phyloP scores from a whole-genome alignment of 2,888 invertebrate genomes.

The Agrypnus murinus region DNA sequence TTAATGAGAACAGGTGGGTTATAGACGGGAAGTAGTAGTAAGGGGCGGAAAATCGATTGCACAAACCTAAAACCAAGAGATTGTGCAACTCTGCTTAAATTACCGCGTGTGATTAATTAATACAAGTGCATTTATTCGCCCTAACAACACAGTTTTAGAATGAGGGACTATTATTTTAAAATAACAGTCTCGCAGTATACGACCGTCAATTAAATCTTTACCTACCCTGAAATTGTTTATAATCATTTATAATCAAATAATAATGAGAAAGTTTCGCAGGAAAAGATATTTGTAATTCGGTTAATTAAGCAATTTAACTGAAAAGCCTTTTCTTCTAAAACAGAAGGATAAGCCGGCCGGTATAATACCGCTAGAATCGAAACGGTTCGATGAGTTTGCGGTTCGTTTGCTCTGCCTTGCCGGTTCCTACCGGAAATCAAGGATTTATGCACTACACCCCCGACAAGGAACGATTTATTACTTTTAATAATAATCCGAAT shows the following conservation, averaged over 20 bases:
- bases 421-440: constrained; percentile 58
- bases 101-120: constrained; percentile 13
- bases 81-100: constrained; percentile 6
- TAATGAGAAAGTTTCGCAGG: too few relatives aligned
- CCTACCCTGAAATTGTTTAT: too few relatives aligned
- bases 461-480: constrained; percentile 62
- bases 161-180: not conserved
- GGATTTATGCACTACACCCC: constrained; percentile 60
- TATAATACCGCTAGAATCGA: constrained; percentile 44
- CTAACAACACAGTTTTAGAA: constrained; percentile 8
- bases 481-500: constrained; percentile 65
- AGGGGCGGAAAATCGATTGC: constrained; percentile 18
- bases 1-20: constrained; percentile 27
- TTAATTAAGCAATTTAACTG: constrained; percentile 23
- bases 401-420: constrained; percentile 58
- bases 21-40: constrained; percentile 5
- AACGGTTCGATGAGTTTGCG: constrained; percentile 58
- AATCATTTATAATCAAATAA: too few relatives aligned
- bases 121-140: constrained; percentile 31
- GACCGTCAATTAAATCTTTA: too few relatives aligned
- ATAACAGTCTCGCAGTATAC: too few relatives aligned
- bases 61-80: constrained; percentile 9
- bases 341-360: constrained; percentile 17
- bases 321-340: not conserved
- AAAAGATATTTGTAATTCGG: constrained; percentile 9